These are phyloP conservation scores for Drosophila lini DNA, from an alignment of 1,140 invertebrate species.

Conservation along the genomic window DNA sequence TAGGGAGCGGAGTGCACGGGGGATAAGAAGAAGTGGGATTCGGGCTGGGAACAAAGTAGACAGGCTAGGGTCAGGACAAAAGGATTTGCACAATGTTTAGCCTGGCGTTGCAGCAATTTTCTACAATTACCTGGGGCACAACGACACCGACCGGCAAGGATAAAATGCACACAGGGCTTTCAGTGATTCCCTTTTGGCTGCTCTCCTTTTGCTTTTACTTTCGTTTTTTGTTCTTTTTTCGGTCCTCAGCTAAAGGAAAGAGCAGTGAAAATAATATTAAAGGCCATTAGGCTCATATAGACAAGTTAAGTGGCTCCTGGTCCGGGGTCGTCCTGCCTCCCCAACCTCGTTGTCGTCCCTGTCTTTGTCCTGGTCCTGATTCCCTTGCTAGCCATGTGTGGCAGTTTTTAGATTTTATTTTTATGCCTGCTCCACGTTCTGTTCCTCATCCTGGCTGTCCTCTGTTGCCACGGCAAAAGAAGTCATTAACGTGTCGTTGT, in stretches of 20 bases:
- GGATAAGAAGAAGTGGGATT: conserved; percentile 18
- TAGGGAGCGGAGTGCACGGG: conserved; percentile 5
- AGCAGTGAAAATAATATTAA: conserved; percentile 83
- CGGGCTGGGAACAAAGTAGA: conserved; percentile 24
- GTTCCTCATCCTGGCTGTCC: conserved; percentile 6
- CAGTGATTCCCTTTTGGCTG: conserved; percentile 73
- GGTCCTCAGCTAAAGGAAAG: conserved; percentile 54
- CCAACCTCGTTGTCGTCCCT: neutral
- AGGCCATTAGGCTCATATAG: conserved; percentile 84
- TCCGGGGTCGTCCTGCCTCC: conserved; percentile 2
- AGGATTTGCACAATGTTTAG: conserved; percentile 83
- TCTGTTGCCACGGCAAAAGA: conserved; percentile 75
- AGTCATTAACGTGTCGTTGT: conserved; percentile 83
- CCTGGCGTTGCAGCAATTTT: conserved; percentile 81
- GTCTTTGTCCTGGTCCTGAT: conserved; percentile 37
- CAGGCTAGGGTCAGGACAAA: conserved; percentile 54
- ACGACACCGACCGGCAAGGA: conserved; percentile 61
- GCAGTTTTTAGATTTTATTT: conserved; percentile 78
- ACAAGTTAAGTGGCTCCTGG: conserved; percentile 83
- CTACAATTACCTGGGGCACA: conserved; percentile 78
- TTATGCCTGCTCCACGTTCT: conserved; percentile 55
- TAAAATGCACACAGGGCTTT: conserved; percentile 78
- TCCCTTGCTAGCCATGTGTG: conserved; percentile 58
- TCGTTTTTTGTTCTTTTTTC: conserved; percentile 28
- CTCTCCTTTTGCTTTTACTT: conserved; percentile 19